These are phyloP conservation scores for Eupithecia dodoneata DNA, from an alignment of 2,888 invertebrate species.

Conservation along the genomic window DNA sequence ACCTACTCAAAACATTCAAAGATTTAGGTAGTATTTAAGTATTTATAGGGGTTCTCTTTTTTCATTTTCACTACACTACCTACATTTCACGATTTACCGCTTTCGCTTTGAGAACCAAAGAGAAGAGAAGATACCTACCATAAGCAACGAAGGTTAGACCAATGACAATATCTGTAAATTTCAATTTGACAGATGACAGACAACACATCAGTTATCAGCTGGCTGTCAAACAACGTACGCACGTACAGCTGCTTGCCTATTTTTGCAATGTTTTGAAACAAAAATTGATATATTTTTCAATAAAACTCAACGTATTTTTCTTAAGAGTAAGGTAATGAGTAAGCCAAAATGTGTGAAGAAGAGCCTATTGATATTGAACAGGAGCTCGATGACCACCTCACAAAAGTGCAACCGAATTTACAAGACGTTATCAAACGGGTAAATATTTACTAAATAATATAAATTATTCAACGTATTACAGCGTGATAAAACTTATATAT, in stretches of 20 bases:
- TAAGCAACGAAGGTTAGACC: not conserved
- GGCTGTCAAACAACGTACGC: conserved; percentile 16
- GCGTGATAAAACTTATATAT: not conserved
- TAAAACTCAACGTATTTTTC: conserved; percentile 34
- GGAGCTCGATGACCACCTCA: conserved; percentile 77
- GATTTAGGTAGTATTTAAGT: no score
- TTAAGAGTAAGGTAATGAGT: conserved; percentile 53
- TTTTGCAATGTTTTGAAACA: not conserved
- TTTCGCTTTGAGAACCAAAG: not conserved
- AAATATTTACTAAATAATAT: conserved; percentile 52
- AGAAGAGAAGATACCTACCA: not conserved
- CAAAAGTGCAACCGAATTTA: conserved; percentile 81
- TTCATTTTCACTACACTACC: no score
- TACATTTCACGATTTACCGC: not conserved
- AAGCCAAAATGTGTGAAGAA: conserved; percentile 68
- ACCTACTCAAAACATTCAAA: no score
- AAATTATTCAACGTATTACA: not conserved
- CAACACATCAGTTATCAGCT: conserved; percentile 15
- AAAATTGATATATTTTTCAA: conserved; percentile 15
- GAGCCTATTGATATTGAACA: conserved; percentile 75
- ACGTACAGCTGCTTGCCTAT: conserved; percentile 15
- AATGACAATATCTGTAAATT: not conserved
- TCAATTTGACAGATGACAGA: conserved; percentile 1
- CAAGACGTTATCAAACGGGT: conserved; percentile 86
- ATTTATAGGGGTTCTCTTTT: no score